phyloP scores from a whole-genome alignment of 2,113 vertebrate species.

The Labrus mixtus region DNA sequence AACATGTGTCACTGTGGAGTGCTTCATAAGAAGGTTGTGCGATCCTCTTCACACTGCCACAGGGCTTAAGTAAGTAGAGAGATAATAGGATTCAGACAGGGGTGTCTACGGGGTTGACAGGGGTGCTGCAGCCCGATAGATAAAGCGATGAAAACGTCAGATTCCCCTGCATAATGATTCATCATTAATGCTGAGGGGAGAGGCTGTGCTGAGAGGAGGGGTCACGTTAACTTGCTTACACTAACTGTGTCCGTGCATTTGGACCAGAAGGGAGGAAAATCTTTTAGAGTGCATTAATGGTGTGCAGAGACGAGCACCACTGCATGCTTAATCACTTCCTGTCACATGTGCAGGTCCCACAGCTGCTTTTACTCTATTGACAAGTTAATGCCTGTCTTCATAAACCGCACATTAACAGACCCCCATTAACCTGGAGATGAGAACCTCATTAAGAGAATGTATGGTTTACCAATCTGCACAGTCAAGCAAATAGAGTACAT shows the following conservation, averaged over 20 bases:
- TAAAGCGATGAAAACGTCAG: conserved; percentile 67
- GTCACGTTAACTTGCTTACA: conserved; percentile 58
- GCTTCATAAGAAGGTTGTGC: conserved; percentile 6
- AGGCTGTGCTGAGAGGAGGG: conserved; percentile 19
- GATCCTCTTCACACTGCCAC: conserved; percentile 23
- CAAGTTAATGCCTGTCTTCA: conserved; percentile 29
- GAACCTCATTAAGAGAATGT: conserved; percentile 15
- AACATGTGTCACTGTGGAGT: conserved; percentile 7
- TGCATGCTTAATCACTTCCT: conserved; percentile 71
- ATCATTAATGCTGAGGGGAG: conserved; percentile 60
- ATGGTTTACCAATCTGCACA: conserved; percentile 9
- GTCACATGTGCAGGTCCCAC: conserved; percentile 46
- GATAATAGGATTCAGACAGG: conserved; percentile 47
- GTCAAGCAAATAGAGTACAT: conserved; percentile 20
- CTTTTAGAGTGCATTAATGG: conserved; percentile 53
- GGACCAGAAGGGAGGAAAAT: conserved; percentile 26
- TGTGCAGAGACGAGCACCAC: conserved; percentile 40
- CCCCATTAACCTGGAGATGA: conserved; percentile 27
- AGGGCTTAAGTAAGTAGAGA: neutral
- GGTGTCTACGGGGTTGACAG: conserved; percentile 42
- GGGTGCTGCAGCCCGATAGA: conserved; percentile 54
- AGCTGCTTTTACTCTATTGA: conserved; percentile 37
- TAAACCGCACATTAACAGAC: conserved; percentile 43
- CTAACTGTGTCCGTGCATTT: conserved; percentile 40
- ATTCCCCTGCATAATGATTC: conserved; percentile 73